Base-by-base conservation (phyloP, 2,888 invertebrate genomes). In the Drosophila nr. fundita region DNA sequence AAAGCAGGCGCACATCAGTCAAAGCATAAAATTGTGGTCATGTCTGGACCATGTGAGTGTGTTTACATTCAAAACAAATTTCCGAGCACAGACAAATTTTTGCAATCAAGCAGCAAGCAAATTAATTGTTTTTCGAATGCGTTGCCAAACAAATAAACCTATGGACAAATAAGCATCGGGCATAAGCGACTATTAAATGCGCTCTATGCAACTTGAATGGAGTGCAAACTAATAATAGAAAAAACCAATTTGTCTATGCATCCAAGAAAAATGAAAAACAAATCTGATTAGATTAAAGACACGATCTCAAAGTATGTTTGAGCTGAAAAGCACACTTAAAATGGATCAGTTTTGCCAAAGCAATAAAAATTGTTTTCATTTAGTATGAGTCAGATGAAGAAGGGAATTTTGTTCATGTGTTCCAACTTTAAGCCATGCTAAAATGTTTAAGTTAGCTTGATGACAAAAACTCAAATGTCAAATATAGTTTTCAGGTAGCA, bases 91-190 rank as follows among this genome's bases (percentile, higher is more conserved):
- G 53, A 69, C 68, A 57, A 65, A 76, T 72, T 87, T 85, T 79
- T 78, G 67, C 87, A 76, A 73, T 76, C 76, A 52, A 60, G 50
- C 67, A 64, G 71, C 67, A 64, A 68, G 36, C 59, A 85, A 86
- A 90, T 86, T 89, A 90, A 90, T 86, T 86, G 83, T 84, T 90
- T 88, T 73, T 73, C 76, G 71, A 88, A 87, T 80, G 84, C 87
- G 81, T 78, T 80, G 67, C 67, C 57, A 83, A 83, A 75, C 73
- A 87, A 88, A 84, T 76, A 77, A 75, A 72, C 68, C 64, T 24
- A 63, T 29, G 53, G 38, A 54, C 29, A 52, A 6, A 30, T 10
- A 8, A 6, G 10, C 2, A 18, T 13, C 0, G 1, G 29, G 57
- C 52, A 58, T 52, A 52, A 3, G 18, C 48, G 67, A 80, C 52